phyloP scores from a whole-genome alignment of 2,113 vertebrate genomes.

The Cryptomyrus ogoouensis region DNA sequence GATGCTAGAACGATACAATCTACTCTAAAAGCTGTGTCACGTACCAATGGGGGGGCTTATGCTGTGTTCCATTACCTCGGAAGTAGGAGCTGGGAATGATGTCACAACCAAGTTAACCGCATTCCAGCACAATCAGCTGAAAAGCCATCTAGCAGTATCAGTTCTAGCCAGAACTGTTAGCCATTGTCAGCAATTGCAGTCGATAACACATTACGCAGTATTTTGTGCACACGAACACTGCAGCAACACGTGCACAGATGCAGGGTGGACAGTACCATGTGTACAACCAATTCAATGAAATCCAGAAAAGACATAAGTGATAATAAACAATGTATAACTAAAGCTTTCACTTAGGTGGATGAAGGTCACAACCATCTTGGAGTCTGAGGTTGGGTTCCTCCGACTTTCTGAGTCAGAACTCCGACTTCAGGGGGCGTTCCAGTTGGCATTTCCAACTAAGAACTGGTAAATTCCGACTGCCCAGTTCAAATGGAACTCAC shows the following conservation, averaged over 20 bases:
- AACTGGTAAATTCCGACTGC: not conserved
- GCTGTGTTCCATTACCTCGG: not conserved
- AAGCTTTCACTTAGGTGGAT: not conserved
- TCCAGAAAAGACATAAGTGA: not conserved
- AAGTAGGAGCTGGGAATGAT: not conserved
- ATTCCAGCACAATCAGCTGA: not conserved
- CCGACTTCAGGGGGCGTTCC: not conserved
- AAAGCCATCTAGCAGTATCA: not conserved
- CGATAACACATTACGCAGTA: not conserved
- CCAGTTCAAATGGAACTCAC: not conserved
- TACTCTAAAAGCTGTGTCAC: not conserved
- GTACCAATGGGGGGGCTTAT: not conserved
- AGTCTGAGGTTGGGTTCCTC: not conserved
- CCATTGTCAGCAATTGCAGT: not conserved
- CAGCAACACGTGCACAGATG: not conserved
- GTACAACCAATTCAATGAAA: not conserved
- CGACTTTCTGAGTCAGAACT: not conserved
- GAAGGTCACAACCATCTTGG: not conserved
- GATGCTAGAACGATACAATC: not conserved
- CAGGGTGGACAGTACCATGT: not conserved
- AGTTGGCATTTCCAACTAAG: not conserved
- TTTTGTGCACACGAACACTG: not conserved
- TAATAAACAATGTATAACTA: not conserved
- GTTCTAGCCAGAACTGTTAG: not conserved
- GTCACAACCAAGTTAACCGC: not conserved